Evolutionary conservation across 2,888 invertebrate species (phyloP), one percentile per base, ranked within the genome.

Genomic region (Metellina segmentata): DNA sequence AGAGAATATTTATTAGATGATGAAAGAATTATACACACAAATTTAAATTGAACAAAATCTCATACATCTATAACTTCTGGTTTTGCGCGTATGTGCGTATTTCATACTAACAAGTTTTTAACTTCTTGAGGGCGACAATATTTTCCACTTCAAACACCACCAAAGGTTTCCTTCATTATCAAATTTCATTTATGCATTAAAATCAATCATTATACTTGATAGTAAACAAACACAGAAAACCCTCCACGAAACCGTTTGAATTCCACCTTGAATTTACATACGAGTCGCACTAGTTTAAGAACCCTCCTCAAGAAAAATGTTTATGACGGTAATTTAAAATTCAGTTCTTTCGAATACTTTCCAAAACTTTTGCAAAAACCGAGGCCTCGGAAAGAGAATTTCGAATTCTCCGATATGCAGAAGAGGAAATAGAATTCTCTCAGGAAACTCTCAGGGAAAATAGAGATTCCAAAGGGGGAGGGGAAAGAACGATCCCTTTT

Each of bases 371-470:
- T 48, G 20, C 52, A n/a, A n/a, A n/a, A 8, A 9, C 16, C 16
- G 34, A 19, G 34, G 49, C n/a, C 34, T 13, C 61, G 34, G 34
- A 69, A 49, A 81, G 19, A 74, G 51, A 61, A 88, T 70, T 81
- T 87, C 53, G 69, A 72, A 82, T 72, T 71, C 82, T 48, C 53
- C 72, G 51, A 88, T 90, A 90, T 85, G 89, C 85, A 90, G 83
- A 85, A 72, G 75, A 72, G 89, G 85, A 90, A 90, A 90, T 90
- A 20, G 89, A 90, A 90, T 90, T 90, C 83, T 16, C 61, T 90
- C 85, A 85, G 71, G 77, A 85, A 78, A 79, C 89, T 72, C 89
- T 89, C 89, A 83, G 51, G 49, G 77, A 49, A 70, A 82, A 89
- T 89, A 82, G 83, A 89, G 75, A 85, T 89, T 75, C 69, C 52